Base-by-base conservation (phyloP, 1,140 invertebrate species). In the Brachionus rubens region DNA sequence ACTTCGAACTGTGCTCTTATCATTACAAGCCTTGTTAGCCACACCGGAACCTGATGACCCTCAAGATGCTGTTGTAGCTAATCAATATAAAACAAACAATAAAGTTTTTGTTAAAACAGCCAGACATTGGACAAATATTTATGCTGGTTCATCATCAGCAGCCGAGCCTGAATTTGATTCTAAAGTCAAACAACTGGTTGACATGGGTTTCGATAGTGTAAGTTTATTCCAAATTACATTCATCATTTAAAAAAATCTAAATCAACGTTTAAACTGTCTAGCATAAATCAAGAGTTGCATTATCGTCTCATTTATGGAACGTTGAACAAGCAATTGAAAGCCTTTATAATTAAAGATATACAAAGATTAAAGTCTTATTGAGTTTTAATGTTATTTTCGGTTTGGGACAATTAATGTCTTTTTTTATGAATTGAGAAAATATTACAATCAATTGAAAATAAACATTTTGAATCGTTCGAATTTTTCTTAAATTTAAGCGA, bases 31-130 rank as follows among this genome's bases (percentile, higher is more conserved):
- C 0, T 84, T 98, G 70, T 84, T 98, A 77, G 90, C 92, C 54
- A 90, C 93, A 62, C 92, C 95, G 4, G 94, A 98, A 84, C 94
- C 96, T 9, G 92, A 96, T 87, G 94, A 96, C 87, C 94, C 94
- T 16, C 93, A 86, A 72, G 84, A 86, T 80, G 84, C 84, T 46
- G 94, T 98, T n/a, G 96, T 98, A 14, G 96, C 96, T 43, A 91
- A 90, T 83, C 96, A 98, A 84, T 98, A 90, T 83, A 94, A 94
- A 87, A 92, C 94, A 79, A 89, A 93, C 81, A 87, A 88, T 59
- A 88, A 90, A 78, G 89, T 96, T 82, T 98, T 96, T 85, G 86
- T 88, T 77, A 86, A 90, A 81, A 98, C 95, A 62, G 96, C 96
- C 43, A 88, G 88, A 81, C 92, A 95, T 86, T 98, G 97, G 97